Base-by-base conservation (phyloP, 23 tunicate species). In the Oikopleura vanhoeffeni region DNA sequence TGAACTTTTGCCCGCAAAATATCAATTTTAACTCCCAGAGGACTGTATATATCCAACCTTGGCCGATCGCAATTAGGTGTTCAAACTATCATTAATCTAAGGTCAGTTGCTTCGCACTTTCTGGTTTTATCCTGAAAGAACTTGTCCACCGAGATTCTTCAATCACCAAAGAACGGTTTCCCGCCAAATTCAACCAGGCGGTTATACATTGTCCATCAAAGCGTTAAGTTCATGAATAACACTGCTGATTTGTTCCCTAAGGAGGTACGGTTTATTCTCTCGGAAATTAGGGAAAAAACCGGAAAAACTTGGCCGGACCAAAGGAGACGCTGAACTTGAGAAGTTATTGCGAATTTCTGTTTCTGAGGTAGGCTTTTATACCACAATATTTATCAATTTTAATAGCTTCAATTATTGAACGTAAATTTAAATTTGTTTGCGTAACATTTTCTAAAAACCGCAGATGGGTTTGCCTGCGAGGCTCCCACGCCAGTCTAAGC, bases 241-340 rank as follows among this genome's bases (percentile, higher is more conserved):
- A 71, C 79, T 38, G 79, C 79, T 32, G 79, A 71, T 71, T 38
- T 71, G 3, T 71, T 71, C 35, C 79, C 79, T 18, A 71, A 71
- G 79, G 34, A 71, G 35, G 35, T 71, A 2, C 79, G 79, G 3
- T 71, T 13, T 30, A 71, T 71, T 30, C 35, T 71, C 3, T 18
- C 79, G 27, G 34, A 71, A 71, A 71, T 30, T 18, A 33, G 79
- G 4, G 35, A 13, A 3, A 30, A 30, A 3, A 30, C 35, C 38
- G 34, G 4, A 71, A 28, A 71, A 38, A 71, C 27, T 18, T 71
- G 79, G 79, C 79, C 79, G 32, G 27, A 18, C 34, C n/a, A n/a
- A 2, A 18, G 79, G 38, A 33, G 32, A 30, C 27, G 27, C 35
- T 71, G 38, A 38, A 18, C 4, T 18, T 13, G 79, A 71, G 79